Conservation (phyloP, 1,140 invertebrate species). For the Heliconius himera region DNA sequence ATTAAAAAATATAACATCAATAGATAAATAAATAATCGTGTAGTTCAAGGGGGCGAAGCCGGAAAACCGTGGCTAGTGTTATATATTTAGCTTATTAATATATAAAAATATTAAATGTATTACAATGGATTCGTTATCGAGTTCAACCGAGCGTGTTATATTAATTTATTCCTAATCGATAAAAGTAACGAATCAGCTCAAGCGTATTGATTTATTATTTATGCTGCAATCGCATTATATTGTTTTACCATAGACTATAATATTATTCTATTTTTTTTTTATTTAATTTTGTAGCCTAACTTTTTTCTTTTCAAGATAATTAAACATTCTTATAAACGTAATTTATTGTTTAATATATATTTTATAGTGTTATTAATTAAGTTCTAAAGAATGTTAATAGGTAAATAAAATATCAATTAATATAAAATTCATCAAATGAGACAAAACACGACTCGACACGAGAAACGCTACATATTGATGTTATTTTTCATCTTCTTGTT, state of each 20-base stretch:
- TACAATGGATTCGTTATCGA: conserved; percentile 7
- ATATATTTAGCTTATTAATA: background rate
- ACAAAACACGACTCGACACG: background rate
- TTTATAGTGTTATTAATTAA: background rate
- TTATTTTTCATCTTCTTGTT: background rate
- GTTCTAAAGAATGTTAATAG: background rate
- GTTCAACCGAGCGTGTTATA: conserved; percentile 12
- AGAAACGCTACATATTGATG: background rate
- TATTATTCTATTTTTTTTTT: background rate
- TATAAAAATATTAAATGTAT: background rate
- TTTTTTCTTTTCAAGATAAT: background rate
- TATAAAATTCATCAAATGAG: background rate
- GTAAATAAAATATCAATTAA: background rate
- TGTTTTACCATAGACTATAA: background rate
- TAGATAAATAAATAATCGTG: too few species aligned
- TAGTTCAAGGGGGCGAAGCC: too few species aligned
- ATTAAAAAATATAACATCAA: too few species aligned
- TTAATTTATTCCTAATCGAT: conserved; percentile 14
- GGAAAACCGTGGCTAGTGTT: too few species aligned
- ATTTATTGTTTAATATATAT: background rate
- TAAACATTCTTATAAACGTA: background rate
- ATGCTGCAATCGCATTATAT: conserved; percentile 9
- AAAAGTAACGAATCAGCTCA: conserved; percentile 10
- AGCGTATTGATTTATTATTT: background rate
- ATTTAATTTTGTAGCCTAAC: background rate